phyloP scores from a whole-genome alignment of 2,113 vertebrate species.

The Chiloscyllium plagiosum region DNA sequence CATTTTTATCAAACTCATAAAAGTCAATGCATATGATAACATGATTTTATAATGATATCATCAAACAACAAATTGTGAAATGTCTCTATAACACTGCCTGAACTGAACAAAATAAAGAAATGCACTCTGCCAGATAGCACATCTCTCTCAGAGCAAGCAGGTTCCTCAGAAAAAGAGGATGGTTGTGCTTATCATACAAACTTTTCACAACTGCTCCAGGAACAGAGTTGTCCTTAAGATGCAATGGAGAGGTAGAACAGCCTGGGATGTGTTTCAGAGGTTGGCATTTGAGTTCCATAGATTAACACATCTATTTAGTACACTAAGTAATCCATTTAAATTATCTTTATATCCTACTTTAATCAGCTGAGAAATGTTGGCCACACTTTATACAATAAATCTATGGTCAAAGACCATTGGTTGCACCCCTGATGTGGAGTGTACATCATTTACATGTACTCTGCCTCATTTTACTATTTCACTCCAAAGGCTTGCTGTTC shows the following conservation, averaged over 20 bases:
- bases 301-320: not conserved
- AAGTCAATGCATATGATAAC: not conserved
- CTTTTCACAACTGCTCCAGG: conserved; percentile 10
- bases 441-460: conserved; percentile 12
- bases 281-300: not conserved
- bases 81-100: not conserved
- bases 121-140: not conserved
- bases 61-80: not conserved
- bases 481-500: conserved; percentile 1
- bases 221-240: not conserved
- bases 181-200: not conserved
- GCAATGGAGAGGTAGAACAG: not conserved
- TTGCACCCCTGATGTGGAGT: not conserved
- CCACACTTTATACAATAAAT: conserved; percentile 20
- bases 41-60: not conserved
- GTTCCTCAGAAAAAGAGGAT: not conserved
- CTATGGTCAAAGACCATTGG: not conserved
- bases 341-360: not conserved
- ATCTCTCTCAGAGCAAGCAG: not conserved
- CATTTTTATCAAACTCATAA: not conserved
- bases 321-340: not conserved
- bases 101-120: not conserved
- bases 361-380: not conserved
- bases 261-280: not conserved
- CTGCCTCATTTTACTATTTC: conserved; percentile 28